These are phyloP conservation scores for Emydoidea blandingii DNA, from an alignment of 2,797 vertebrate species.

Conservation along the genomic window DNA sequence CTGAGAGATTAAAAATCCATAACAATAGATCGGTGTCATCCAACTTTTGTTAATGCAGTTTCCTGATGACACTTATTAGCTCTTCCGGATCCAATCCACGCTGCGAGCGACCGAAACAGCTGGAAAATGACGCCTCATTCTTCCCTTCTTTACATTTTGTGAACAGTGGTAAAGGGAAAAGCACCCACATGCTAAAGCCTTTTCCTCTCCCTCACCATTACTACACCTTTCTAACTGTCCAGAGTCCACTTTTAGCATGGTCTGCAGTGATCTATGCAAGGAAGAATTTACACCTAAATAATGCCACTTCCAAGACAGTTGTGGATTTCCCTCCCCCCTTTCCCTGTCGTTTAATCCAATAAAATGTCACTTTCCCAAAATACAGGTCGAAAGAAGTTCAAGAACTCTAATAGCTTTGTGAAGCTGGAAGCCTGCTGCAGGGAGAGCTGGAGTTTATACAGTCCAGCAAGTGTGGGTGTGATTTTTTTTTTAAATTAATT, in stretches of 20 bases:
- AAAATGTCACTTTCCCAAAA: not conserved
- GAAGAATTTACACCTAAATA: not conserved
- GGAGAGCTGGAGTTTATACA: not conserved
- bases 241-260: not conserved
- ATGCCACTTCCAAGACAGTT: not conserved
- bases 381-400: not conserved
- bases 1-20: not conserved
- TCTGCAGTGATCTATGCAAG: not conserved
- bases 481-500: no score
- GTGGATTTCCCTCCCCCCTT: not conserved
- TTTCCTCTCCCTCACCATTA: not conserved
- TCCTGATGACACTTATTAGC: not conserved
- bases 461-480: not conserved
- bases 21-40: not conserved
- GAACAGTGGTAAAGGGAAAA: not conserved
- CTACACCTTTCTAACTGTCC: not conserved
- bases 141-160: not conserved
- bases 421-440: no score
- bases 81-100: not conserved
- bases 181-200: not conserved
- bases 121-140: not conserved
- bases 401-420: no score
- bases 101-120: not conserved
- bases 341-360: not conserved
- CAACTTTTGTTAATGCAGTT: not conserved